Percentiles rank a stretch among this genome's conserved stretches.
Conservation (phyloP, 2,113 vertebrate genomes). For the Genyomyrus donnyi region DNA sequence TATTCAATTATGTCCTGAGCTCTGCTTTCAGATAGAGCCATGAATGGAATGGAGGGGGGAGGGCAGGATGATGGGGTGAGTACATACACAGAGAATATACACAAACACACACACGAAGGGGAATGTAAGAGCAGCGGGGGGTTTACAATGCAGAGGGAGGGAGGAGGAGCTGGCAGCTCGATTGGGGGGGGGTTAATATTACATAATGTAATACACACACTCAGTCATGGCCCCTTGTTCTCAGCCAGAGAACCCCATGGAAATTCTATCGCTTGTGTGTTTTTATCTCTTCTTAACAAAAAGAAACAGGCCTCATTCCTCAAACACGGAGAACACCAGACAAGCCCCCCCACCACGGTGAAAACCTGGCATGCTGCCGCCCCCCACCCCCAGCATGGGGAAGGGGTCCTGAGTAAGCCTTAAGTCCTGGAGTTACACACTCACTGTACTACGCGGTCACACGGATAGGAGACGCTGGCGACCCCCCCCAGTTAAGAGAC, state of each 20-base stretch:
- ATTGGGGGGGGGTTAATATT: not conserved
- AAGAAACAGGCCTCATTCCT: not conserved
- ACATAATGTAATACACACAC: not conserved
- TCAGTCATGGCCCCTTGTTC: not conserved
- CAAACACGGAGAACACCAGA: not conserved
- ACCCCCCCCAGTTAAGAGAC: no score
- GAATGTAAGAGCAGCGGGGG: not conserved
- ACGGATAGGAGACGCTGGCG: no score
- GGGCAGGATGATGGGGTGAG: no score
- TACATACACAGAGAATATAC: no score
- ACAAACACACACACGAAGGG: not conserved
- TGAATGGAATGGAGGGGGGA: slow-evolving; percentile 29
- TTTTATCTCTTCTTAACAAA: not conserved
- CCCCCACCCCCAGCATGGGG: no score
- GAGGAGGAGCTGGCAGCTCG: not conserved
- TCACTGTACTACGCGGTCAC: not conserved
- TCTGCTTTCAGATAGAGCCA: slow-evolving; percentile 39
- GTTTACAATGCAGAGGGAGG: not conserved
- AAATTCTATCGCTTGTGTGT: not conserved
- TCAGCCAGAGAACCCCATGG: not conserved
- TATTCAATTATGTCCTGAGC: slow-evolving; percentile 59
- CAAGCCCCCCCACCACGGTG: not conserved
- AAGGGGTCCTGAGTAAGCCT: not conserved
- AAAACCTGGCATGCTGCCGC: not conserved
- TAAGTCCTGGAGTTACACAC: not conserved